These are phyloP conservation scores for Heliothis subflexa DNA, from an alignment of 1,140 invertebrate species.

Conservation along the genomic window DNA sequence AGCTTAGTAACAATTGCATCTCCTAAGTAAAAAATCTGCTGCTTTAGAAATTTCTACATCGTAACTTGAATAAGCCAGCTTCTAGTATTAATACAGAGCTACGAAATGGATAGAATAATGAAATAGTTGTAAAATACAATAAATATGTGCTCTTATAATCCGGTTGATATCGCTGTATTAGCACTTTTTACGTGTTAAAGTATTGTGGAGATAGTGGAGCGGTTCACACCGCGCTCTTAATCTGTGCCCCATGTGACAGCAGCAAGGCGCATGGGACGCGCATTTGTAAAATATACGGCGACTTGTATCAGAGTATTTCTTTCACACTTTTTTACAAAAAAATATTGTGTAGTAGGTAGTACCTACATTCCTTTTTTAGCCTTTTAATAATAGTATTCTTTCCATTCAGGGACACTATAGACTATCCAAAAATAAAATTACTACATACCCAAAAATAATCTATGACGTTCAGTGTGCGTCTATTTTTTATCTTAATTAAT, in stretches of 20 bases:
- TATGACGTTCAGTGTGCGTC: too few relatives aligned
- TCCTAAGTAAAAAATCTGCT: too few relatives aligned
- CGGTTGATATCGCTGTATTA: slow-evolving; percentile 52
- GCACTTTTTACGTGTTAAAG: slow-evolving; percentile 55
- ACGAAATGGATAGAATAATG: slow-evolving; percentile 17
- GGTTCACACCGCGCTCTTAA: slow-evolving; percentile 57
- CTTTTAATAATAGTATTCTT: neutral
- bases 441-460: too few relatives aligned
- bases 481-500: too few relatives aligned
- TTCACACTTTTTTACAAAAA: neutral
- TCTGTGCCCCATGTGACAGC: slow-evolving; percentile 58
- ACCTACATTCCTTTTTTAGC: neutral
- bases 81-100: slow-evolving; percentile 16
- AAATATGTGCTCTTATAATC: slow-evolving; percentile 39
- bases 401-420: too few relatives aligned
- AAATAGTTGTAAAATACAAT: slow-evolving; percentile 28
- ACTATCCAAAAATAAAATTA: too few relatives aligned
- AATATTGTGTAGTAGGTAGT: too few relatives aligned
- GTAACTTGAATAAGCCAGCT: neutral
- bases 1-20: too few relatives aligned
- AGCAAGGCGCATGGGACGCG: slow-evolving; percentile 54
- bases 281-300: slow-evolving; percentile 33
- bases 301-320: neutral
- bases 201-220: slow-evolving; percentile 52
- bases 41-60: too few relatives aligned